Evolutionary conservation across 2,113 vertebrate genomes (phyloP).

Genomic region (Pao palembangensis): DNA sequence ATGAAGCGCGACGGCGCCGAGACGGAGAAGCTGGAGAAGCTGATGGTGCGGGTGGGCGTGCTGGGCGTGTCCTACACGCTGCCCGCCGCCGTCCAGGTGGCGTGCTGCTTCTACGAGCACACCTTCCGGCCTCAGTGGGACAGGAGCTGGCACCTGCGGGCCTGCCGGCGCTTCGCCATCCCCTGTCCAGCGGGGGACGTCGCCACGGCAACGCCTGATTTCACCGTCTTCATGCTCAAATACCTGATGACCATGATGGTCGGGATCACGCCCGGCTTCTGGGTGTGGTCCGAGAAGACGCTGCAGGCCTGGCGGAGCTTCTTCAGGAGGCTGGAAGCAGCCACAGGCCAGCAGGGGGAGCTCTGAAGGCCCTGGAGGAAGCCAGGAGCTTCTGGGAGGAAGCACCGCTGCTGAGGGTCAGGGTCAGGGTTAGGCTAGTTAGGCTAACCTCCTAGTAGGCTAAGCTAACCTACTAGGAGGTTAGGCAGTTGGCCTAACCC

Average conservation of each 20-base stretch:
- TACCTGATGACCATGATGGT: conserved; percentile 95
- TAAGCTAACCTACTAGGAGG: no score
- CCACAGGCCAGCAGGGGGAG: conserved; percentile 30
- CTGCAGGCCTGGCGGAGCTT: conserved; percentile 89
- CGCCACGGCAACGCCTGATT: conserved; percentile 83
- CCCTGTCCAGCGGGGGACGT: conserved; percentile 82
- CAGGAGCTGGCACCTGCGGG: conserved; percentile 86
- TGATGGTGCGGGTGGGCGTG: conserved; percentile 90
- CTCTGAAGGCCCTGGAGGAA: no score
- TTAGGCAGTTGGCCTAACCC: no score
- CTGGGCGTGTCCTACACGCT: conserved; percentile 87
- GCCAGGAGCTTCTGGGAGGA: no score
- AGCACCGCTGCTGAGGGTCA: no score
- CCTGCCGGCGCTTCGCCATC: conserved; percentile 84
- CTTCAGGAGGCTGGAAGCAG: conserved; percentile 76
- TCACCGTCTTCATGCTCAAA: conserved; percentile 93
- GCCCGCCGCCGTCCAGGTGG: conserved; percentile 84
- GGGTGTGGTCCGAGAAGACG: conserved; percentile 95
- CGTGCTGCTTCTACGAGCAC: conserved; percentile 91
- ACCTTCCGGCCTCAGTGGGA: conserved; percentile 88
- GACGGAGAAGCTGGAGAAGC: conserved; percentile 84
- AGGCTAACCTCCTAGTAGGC: no score
- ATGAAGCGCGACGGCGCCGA: conserved; percentile 26
- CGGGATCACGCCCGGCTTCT: conserved; percentile 90
- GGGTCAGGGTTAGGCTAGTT: no score